phyloP scores from a whole-genome alignment of 1,140 invertebrate genomes.

The Zaprionus kolodkinae region DNA sequence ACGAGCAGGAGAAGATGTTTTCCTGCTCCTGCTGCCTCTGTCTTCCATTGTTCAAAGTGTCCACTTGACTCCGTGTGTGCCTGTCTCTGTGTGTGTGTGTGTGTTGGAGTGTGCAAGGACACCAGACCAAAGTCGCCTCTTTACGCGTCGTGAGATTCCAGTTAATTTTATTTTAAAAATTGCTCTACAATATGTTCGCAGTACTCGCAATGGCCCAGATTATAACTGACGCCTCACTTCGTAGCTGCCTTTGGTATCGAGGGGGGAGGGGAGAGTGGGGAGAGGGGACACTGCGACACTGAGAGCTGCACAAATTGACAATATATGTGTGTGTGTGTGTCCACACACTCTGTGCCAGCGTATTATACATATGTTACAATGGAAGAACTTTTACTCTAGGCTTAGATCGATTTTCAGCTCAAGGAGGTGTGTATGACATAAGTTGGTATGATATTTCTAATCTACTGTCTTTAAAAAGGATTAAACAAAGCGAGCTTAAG shows the following conservation, averaged over 20 bases:
- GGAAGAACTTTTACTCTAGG: not conserved
- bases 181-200: constrained; percentile 65
- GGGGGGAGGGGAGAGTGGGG: constrained; percentile 9
- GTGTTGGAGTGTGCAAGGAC: constrained; percentile 35
- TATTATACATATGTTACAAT: not conserved
- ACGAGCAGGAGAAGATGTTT: constrained; percentile 39
- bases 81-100: constrained; percentile 17
- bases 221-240: constrained; percentile 30
- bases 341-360: not conserved
- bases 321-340: constrained; percentile 17
- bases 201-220: constrained; percentile 43
- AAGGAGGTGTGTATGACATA: not conserved
- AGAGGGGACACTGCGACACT: constrained; percentile 54
- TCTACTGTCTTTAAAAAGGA: not conserved
- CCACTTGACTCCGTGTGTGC: constrained; percentile 12
- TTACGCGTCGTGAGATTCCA: constrained; percentile 48
- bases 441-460: not conserved
- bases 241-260: not conserved
- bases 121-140: constrained; percentile 43
- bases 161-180: constrained; percentile 76
- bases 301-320: constrained; percentile 62
- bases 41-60: constrained; percentile 37
- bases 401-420: not conserved
- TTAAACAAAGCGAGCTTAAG: too few species aligned
- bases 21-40: constrained; percentile 7